A percentile compares a stretch with the other conserved stretches of the same genome.
Evolutionary conservation across 2,888 invertebrate genomes (phyloP).

Genomic region (Oligia latruncula): DNA sequence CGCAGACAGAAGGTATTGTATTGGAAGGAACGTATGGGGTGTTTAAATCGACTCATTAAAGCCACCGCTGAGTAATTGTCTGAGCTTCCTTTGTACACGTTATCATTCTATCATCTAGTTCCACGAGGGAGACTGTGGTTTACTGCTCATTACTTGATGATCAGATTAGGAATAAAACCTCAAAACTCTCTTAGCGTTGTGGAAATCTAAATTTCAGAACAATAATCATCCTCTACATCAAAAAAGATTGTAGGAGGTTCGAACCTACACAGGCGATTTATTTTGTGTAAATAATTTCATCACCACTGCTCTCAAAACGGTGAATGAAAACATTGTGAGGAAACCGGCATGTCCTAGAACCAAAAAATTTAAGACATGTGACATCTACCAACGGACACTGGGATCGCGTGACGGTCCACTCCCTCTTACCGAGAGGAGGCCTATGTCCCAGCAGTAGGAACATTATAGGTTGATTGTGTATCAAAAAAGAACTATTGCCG

Average conservation of each 20-base stretch:
- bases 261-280: no score
- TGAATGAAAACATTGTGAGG: no score
- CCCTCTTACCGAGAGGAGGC: not conserved
- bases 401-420: not conserved
- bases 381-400: not conserved
- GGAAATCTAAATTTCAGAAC: not conserved
- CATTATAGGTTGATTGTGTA: not conserved
- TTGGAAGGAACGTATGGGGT: slow-evolving; percentile 79
- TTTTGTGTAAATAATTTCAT: no score
- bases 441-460: not conserved
- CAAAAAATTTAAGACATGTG: not conserved
- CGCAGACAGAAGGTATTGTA: slow-evolving; percentile 81
- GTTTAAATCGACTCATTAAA: slow-evolving; percentile 83
- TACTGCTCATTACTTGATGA: slow-evolving; percentile 42
- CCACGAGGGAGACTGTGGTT: slow-evolving; percentile 65
- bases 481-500: not conserved
- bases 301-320: no score
- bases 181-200: not conserved
- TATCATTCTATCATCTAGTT: slow-evolving; percentile 73
- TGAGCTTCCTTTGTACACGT: slow-evolving; percentile 74
- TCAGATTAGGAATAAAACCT: slow-evolving; percentile 14
- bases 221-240: not conserved
- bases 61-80: slow-evolving; percentile 80
- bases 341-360: not conserved
- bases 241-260: not conserved